Evolutionary conservation across 2,888 invertebrate genomes (phyloP).

Genomic region (Limnephilus lunatus): DNA sequence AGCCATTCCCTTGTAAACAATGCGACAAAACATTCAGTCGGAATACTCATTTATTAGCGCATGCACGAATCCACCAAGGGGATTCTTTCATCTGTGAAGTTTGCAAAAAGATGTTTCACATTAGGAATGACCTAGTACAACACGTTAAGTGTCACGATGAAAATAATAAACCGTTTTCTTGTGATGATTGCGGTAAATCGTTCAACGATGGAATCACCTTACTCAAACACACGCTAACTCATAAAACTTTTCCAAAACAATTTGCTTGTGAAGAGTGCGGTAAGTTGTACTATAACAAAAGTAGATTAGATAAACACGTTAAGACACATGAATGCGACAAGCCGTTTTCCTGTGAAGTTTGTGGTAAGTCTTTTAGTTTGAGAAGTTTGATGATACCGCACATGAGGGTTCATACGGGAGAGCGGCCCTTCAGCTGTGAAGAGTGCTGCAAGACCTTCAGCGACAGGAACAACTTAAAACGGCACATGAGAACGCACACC

Average conservation of each 20-base stretch:
- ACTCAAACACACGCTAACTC: not conserved
- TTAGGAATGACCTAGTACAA: not conserved
- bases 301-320: not conserved
- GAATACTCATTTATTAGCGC: not conserved
- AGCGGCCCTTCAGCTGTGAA: not conserved
- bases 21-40: not conserved
- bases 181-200: not conserved
- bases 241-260: not conserved
- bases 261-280: constrained; percentile 11
- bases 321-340: not conserved
- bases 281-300: not conserved
- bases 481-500: not conserved
- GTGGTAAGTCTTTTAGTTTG: not conserved
- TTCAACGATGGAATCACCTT: not conserved
- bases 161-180: constrained; percentile 6
- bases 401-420: constrained; percentile 5
- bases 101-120: not conserved
- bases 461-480: not conserved
- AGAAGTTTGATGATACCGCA: not conserved
- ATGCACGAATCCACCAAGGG: not conserved
- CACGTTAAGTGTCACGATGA: not conserved
- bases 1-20: not conserved
- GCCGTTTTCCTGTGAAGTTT: constrained; percentile 10
- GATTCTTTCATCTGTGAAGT: not conserved
- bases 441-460: constrained; percentile 5